A percentile compares a stretch with the other conserved stretches of the same genome.
phyloP scores from a whole-genome alignment of 1,140 invertebrate genomes.

The Sminthurides bifidus region DNA sequence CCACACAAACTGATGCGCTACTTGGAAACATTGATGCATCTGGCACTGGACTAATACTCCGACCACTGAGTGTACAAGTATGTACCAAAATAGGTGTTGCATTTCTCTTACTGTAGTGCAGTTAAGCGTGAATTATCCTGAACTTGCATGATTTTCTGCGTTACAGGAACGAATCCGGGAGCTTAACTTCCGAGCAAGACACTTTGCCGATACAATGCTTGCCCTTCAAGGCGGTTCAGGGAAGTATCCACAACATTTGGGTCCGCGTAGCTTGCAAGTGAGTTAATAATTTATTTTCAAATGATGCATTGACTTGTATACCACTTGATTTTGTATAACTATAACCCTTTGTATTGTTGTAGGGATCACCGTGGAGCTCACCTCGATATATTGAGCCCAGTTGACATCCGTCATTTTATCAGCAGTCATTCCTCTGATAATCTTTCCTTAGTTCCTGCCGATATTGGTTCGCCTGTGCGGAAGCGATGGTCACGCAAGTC shows the following conservation, averaged over 20 bases:
- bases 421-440: slow-evolving; percentile 43
- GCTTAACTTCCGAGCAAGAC: slow-evolving; percentile 42
- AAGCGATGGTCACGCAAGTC: slow-evolving; percentile 36
- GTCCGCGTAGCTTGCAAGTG: slow-evolving; percentile 40
- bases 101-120: slow-evolving; percentile 5
- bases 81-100: not conserved
- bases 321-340: not conserved
- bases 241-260: slow-evolving; percentile 33
- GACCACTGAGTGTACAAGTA: slow-evolving; percentile 40
- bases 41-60: slow-evolving; percentile 36
- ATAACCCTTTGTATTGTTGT: slow-evolving; percentile 14
- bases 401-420: slow-evolving; percentile 42
- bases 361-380: slow-evolving; percentile 45
- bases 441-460: slow-evolving; percentile 34
- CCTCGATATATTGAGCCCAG: slow-evolving; percentile 43
- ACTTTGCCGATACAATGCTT: slow-evolving; percentile 43
- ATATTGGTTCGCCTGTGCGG: slow-evolving; percentile 35
- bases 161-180: slow-evolving; percentile 40
- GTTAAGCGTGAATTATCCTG: not conserved
- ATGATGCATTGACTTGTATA: not conserved
- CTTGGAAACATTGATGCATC: slow-evolving; percentile 40
- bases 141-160: slow-evolving; percentile 23
- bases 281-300: not conserved
- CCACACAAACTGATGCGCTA: slow-evolving; percentile 43
- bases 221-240: slow-evolving; percentile 37